These are phyloP conservation scores for Daphoenositta chrysoptera DNA, from an alignment of 2,113 vertebrate genomes.

Conservation along the genomic window DNA sequence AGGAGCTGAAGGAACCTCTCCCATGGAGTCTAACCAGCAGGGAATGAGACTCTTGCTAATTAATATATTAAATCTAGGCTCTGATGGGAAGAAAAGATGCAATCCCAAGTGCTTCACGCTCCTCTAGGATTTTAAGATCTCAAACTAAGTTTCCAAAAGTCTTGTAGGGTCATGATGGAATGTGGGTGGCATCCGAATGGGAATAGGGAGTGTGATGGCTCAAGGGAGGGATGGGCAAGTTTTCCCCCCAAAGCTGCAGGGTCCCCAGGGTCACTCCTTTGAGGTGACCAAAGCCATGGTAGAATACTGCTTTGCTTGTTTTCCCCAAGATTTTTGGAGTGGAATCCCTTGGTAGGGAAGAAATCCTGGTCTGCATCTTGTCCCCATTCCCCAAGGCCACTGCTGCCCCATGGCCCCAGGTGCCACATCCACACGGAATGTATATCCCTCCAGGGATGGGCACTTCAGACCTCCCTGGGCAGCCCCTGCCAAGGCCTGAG, in stretches of 20 bases:
- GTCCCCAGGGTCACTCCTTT: not conserved
- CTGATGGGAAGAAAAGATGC: not conserved
- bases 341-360: not conserved
- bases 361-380: not conserved
- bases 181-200: accelerated
- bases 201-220: accelerated
- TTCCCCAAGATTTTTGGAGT: not conserved
- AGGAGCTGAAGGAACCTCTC: not conserved
- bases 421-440: accelerated
- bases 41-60: not conserved
- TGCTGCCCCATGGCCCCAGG: accelerated
- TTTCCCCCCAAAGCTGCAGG: not conserved
- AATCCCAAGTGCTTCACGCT: not conserved
- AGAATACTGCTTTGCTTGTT: not conserved
- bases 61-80: not conserved
- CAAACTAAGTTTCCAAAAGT: not conserved
- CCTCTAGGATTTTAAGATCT: not conserved
- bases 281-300: not conserved
- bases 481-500: accelerated
- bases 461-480: not conserved
- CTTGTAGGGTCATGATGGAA: accelerated
- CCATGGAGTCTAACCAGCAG: not conserved
- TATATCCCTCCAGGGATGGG: not conserved
- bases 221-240: no score
- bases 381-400: not conserved